Conservation (phyloP, 37 sponge, comb jelly and placozoan genomes). For the Beroe ovata region DNA sequence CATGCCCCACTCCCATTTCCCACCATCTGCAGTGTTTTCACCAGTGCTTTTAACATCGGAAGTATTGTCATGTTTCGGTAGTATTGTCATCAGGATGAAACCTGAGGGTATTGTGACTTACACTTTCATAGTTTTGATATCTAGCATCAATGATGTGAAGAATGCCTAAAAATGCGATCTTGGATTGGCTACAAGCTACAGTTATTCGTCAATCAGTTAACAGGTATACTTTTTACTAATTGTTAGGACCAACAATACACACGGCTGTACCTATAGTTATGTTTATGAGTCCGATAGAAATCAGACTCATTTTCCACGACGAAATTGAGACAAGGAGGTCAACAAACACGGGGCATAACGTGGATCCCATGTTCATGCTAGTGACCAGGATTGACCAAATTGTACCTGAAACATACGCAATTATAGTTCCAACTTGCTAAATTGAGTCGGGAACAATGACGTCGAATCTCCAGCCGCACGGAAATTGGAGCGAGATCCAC, state of each 20-base stretch:
- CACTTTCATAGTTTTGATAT: no score
- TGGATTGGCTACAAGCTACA: no score
- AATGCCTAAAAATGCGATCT: no score
- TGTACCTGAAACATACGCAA: constrained; percentile 12
- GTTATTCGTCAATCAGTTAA: no score
- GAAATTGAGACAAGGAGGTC: background rate
- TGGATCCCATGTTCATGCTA: constrained; percentile 47
- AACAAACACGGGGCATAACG: background rate
- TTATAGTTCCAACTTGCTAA: no score
- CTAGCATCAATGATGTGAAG: no score
- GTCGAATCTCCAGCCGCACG: no score
- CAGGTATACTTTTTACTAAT: no score
- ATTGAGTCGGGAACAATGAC: no score
- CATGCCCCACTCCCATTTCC: constrained; percentile 32
- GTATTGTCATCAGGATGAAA: no score
- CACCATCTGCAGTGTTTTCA: background rate
- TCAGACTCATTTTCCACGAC: constrained; percentile 3
- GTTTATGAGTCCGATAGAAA: background rate
- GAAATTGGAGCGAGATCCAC: no score
- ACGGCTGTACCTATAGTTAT: background rate
- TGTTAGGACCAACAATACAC: background rate
- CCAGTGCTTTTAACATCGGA: background rate
- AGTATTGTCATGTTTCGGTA: background rate
- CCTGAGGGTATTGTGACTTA: no score
- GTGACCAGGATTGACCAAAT: constrained; percentile 4